Evolutionary conservation across 1,140 invertebrate species (phyloP).

Genomic region (Nephila pilipes): DNA sequence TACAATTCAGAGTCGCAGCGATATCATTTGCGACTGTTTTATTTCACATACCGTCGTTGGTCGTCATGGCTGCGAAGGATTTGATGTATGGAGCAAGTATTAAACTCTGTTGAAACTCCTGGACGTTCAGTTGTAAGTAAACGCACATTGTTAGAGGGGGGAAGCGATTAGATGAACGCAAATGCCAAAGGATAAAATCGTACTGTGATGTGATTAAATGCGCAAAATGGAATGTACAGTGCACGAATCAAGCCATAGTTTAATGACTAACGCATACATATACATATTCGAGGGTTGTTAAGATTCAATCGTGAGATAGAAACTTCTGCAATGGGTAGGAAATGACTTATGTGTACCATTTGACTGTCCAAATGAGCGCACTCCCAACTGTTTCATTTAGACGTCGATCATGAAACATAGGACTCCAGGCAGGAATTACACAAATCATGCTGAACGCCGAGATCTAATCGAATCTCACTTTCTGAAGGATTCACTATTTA

Average conservation of each 20-base stretch:
- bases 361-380: constrained; percentile 33
- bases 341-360: constrained; percentile 54
- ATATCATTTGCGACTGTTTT: constrained; percentile 18
- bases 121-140: constrained; percentile 42
- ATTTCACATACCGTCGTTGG: constrained; percentile 26
- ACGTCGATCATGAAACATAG: background rate
- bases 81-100: constrained; percentile 45
- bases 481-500: background rate
- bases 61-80: constrained; percentile 20
- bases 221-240: constrained; percentile 39
- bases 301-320: constrained; percentile 56
- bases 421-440: background rate
- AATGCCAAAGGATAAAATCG: constrained; percentile 63
- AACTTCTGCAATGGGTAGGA: constrained; percentile 55
- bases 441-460: constrained; percentile 14
- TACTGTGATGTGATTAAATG: constrained; percentile 44
- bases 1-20: background rate
- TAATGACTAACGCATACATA: constrained; percentile 59
- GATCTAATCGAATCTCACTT: constrained; percentile 16
- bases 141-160: constrained; percentile 5
- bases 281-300: constrained; percentile 53
- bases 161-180: constrained; percentile 3
- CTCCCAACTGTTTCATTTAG: background rate
- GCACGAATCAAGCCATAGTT: constrained; percentile 9
- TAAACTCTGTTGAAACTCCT: constrained; percentile 36